Evolutionary conservation across 1,140 invertebrate species (phyloP).

Genomic region (Thalassaphorura encarpata): DNA sequence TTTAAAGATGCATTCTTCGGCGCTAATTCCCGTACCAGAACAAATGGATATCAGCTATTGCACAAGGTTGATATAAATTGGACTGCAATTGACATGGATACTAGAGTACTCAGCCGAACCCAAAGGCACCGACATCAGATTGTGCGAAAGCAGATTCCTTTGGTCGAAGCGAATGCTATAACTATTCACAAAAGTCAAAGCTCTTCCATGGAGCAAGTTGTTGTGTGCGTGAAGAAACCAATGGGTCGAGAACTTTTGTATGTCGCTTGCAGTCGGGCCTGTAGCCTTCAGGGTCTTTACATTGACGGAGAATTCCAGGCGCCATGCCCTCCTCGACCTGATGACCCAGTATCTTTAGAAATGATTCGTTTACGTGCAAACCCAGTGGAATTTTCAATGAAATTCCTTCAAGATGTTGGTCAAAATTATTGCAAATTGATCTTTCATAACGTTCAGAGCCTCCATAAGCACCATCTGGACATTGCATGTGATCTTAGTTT

Average conservation of each 20-base stretch:
- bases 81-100: neutral
- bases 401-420: neutral
- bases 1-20: neutral
- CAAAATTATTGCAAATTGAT: neutral
- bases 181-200: neutral
- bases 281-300: neutral
- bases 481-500: neutral
- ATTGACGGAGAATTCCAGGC: conserved; percentile 8
- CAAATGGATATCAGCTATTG: neutral
- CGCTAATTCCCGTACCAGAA: neutral
- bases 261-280: conserved; percentile 10
- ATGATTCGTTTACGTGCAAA: neutral
- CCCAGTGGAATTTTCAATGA: neutral
- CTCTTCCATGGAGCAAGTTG: neutral
- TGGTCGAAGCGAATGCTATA: neutral
- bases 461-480: neutral
- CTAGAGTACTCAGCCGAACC: neutral
- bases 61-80: neutral
- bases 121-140: neutral
- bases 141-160: neutral
- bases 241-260: neutral
- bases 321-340: neutral
- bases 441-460: neutral
- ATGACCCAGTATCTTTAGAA: neutral
- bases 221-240: neutral